These are phyloP conservation scores for Mormyrus lacerda DNA, from an alignment of 2,113 vertebrate species.

Conservation along the genomic window DNA sequence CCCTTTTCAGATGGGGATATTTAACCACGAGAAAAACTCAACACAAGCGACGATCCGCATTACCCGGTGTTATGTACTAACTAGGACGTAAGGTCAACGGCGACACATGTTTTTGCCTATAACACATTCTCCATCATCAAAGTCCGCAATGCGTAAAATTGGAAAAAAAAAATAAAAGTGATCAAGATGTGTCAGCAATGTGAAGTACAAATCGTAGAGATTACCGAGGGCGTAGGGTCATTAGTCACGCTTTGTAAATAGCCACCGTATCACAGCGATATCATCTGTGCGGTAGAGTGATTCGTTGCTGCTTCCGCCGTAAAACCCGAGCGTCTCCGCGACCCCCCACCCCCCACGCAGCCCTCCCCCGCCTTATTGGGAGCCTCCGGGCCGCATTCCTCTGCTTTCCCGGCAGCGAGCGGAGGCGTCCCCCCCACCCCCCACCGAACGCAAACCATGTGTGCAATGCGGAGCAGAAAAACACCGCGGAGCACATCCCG, in stretches of 20 bases:
- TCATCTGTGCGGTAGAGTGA: too few relatives aligned
- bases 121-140: not conserved
- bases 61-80: not conserved
- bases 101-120: not conserved
- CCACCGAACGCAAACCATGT: conserved; percentile 37
- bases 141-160: not conserved
- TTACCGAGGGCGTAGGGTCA: not conserved
- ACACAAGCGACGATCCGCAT: not conserved
- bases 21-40: not conserved
- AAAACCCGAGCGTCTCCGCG: not conserved
- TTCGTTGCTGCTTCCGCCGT: not conserved
- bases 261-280: not conserved
- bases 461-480: conserved; percentile 29
- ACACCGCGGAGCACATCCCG: not conserved
- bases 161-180: not conserved
- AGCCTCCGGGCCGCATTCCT: conserved; percentile 30
- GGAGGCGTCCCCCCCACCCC: conserved; percentile 22
- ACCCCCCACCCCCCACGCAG: not conserved
- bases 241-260: conserved; percentile 2
- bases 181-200: not conserved
- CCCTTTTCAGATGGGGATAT: not conserved
- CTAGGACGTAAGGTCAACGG: not conserved
- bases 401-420: conserved; percentile 31
- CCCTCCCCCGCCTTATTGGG: conserved; percentile 13
- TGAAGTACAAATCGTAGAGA: not conserved